Percentiles rank a stretch among this genome's conserved stretches.
Evolutionary conservation across 2,113 vertebrate genomes (phyloP).

Genomic region (Centropristis striata): DNA sequence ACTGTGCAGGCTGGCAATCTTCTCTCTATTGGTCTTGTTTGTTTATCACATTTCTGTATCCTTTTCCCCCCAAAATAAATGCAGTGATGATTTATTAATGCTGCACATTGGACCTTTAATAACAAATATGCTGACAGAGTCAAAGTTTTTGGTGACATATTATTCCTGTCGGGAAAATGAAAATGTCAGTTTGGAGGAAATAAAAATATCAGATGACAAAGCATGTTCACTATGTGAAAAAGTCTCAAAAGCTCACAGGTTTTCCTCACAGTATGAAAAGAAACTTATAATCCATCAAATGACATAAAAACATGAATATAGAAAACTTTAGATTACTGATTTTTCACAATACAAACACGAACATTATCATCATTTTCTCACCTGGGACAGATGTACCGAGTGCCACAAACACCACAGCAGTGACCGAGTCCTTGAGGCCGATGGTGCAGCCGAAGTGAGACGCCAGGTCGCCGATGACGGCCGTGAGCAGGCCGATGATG

Average conservation of each 20-base stretch:
- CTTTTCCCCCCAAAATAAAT: background rate
- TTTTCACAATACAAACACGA: background rate
- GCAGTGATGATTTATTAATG: slow-evolving; percentile 52
- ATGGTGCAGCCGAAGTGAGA: slow-evolving; percentile 99
- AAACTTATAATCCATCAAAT: slow-evolving; percentile 19
- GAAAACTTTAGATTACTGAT: background rate
- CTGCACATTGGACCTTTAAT: slow-evolving; percentile 48
- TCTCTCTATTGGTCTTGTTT: slow-evolving; percentile 14
- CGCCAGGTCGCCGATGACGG: slow-evolving; percentile 95
- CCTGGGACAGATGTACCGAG: slow-evolving; percentile 98
- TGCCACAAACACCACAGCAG: slow-evolving; percentile 95
- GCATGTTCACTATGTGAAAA: slow-evolving; percentile 11
- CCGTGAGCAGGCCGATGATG: slow-evolving; percentile 96
- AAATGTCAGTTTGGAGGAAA: slow-evolving; percentile 54
- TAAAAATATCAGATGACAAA: slow-evolving; percentile 55
- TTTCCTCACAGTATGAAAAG: background rate
- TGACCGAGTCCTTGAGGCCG: slow-evolving; percentile 98
- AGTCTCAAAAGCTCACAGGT: background rate
- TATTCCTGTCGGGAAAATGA: slow-evolving; percentile 30
- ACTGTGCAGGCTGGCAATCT: background rate
- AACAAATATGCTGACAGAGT: slow-evolving; percentile 54
- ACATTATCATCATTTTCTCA: slow-evolving; percentile 60
- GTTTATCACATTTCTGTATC: slow-evolving; percentile 18
- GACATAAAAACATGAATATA: background rate
- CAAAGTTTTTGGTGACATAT: slow-evolving; percentile 30